Evolutionary conservation across 1,140 invertebrate genomes (phyloP).

Genomic region (Orchesella cincta): DNA sequence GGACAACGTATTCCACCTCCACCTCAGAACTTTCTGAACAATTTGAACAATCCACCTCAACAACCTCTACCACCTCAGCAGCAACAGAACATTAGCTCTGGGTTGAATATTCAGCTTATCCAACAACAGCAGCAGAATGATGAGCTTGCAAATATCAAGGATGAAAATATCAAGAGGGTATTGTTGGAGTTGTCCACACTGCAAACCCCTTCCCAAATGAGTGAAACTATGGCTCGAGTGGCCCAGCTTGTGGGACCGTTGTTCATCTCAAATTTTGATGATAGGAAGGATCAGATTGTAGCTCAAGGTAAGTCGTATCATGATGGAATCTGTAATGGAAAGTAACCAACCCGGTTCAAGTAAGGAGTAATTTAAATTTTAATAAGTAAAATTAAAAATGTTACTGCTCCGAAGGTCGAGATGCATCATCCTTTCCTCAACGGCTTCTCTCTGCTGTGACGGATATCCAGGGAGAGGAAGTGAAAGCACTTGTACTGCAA

Average conservation of each 20-base stretch:
- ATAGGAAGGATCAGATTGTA: constrained; percentile 31
- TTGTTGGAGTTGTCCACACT: constrained; percentile 34
- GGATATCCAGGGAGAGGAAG: constrained; percentile 44
- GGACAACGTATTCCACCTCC: constrained; percentile 11
- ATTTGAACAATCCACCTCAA: constrained; percentile 17
- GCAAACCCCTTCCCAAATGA: constrained; percentile 30
- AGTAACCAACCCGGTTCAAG: neutral
- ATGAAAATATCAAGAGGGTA: constrained; percentile 35
- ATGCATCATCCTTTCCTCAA: constrained; percentile 37
- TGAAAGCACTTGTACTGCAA: constrained; percentile 39
- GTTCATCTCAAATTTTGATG: constrained; percentile 34
- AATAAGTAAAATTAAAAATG: neutral
- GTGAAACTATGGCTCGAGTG: constrained; percentile 31
- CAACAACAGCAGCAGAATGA: constrained; percentile 26
- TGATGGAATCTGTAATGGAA: neutral
- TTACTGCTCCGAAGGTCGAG: constrained; percentile 24
- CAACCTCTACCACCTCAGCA: neutral
- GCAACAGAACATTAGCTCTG: neutral
- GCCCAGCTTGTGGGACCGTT: constrained; percentile 30
- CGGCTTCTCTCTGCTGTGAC: constrained; percentile 30
- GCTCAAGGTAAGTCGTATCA: constrained; percentile 24
- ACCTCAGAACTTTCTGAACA: neutral
- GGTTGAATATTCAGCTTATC: neutral
- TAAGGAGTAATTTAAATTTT: neutral
- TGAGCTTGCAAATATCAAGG: constrained; percentile 28